These are phyloP conservation scores for Polypedilum vanderplanki DNA, from an alignment of 1,140 invertebrate species.

Conservation along the genomic window DNA sequence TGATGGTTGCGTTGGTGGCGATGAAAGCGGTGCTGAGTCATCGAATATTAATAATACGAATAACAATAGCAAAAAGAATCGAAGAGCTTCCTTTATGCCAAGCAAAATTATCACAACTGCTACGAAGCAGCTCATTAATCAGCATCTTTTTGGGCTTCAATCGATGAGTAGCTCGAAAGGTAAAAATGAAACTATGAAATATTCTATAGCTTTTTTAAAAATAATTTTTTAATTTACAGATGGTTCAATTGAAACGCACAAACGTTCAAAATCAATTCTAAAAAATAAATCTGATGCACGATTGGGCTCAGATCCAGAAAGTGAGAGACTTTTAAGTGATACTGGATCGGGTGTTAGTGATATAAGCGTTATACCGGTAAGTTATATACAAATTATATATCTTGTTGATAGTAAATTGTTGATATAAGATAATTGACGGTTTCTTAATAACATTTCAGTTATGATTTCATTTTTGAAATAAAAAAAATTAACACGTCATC, in stretches of 20 bases:
- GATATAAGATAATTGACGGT: too few relatives aligned
- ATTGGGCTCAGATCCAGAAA: slow-evolving; percentile 56
- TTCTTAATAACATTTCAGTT: too few relatives aligned
- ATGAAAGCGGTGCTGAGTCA: slow-evolving; percentile 35
- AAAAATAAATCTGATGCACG: slow-evolving; percentile 62
- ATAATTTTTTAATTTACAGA: slow-evolving; percentile 30
- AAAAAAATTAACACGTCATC: too few relatives aligned
- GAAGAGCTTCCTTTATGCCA: slow-evolving; percentile 53
- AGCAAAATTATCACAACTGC: slow-evolving; percentile 60
- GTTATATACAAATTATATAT: too few relatives aligned
- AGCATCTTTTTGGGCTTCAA: slow-evolving; percentile 62
- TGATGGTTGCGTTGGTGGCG: slow-evolving; percentile 30
- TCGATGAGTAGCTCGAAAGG: slow-evolving; percentile 48
- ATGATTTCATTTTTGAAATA: too few relatives aligned
- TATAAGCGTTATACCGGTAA: slow-evolving; percentile 45
- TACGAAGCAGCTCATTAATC: slow-evolving; percentile 60
- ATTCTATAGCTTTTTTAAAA: slow-evolving; percentile 30
- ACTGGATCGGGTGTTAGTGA: slow-evolving; percentile 49
- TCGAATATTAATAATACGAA: slow-evolving; percentile 33
- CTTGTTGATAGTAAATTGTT: too few relatives aligned
- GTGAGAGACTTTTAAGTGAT: slow-evolving; percentile 66
- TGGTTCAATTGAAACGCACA: slow-evolving; percentile 49
- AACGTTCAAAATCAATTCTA: slow-evolving; percentile 67
- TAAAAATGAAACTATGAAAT: slow-evolving; percentile 34
- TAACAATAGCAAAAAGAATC: slow-evolving; percentile 40